A percentile compares a stretch with the other conserved stretches of the same genome.
Evolutionary conservation across 1,140 invertebrate species (phyloP).

Genomic region (Drosophila kikkawai): DNA sequence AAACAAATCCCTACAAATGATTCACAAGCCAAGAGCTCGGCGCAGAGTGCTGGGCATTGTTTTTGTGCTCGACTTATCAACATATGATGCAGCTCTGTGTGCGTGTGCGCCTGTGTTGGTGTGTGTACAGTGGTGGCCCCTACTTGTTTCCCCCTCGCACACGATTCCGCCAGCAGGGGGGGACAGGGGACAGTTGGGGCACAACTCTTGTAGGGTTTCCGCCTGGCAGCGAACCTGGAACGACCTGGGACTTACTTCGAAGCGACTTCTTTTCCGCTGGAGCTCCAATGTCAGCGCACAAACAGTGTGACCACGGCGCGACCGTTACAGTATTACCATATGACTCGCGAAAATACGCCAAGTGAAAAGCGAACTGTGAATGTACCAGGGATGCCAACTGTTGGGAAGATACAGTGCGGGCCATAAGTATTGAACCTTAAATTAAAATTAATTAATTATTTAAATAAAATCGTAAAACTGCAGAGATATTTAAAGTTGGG

Average conservation of each 20-base stretch:
- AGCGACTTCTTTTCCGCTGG: constrained; percentile 58
- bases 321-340: constrained; percentile 15
- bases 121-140: constrained; percentile 31
- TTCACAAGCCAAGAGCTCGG: constrained; percentile 54
- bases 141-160: constrained; percentile 32
- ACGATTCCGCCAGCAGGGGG: constrained; percentile 8
- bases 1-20: constrained; percentile 76
- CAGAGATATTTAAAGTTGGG: no score
- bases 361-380: not conserved
- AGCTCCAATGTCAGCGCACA: constrained; percentile 55
- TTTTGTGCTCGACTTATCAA: constrained; percentile 60
- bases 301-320: constrained; percentile 63
- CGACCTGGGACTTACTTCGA: constrained; percentile 63
- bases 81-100: constrained; percentile 45
- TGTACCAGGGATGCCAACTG: constrained; percentile 1
- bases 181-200: not conserved
- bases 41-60: constrained; percentile 29
- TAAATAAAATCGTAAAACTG: no score
- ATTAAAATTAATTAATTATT: no score
- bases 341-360: constrained; percentile 1
- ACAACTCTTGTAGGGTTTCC: constrained; percentile 61
- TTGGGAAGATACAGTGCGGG: not conserved
- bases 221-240: constrained; percentile 40
- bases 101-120: constrained; percentile 17
- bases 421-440: not conserved